These are phyloP conservation scores for Mohoua ochrocephala DNA, from an alignment of 2,113 vertebrate species.

Conservation along the genomic window DNA sequence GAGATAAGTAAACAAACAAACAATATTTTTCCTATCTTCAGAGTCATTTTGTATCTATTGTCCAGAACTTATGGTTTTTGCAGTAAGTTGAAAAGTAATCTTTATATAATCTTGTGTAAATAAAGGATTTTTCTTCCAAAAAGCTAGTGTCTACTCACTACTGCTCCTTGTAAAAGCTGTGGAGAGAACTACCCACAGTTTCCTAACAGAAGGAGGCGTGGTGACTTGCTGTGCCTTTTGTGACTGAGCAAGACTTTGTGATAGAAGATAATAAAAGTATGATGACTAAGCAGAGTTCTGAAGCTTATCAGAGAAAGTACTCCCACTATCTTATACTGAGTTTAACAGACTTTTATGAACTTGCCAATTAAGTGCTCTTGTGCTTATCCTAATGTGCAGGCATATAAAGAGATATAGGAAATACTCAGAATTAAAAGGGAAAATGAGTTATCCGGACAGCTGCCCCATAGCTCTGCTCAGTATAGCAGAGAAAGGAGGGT, in stretches of 20 bases:
- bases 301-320: slow-evolving; percentile 35
- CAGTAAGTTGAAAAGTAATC: background rate
- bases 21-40: background rate
- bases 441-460: background rate
- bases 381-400: background rate
- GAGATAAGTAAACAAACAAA: background rate
- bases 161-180: slow-evolving; percentile 1
- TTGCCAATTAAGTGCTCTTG: background rate
- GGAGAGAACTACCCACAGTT: slow-evolving; percentile 6
- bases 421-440: background rate
- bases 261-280: slow-evolving; percentile 36
- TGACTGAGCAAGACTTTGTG: slow-evolving; percentile 1
- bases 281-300: slow-evolving; percentile 22
- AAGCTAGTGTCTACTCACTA: background rate
- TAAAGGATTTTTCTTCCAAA: background rate
- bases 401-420: background rate
- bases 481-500: background rate
- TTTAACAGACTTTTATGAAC: background rate
- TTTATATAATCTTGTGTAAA: background rate
- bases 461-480: background rate
- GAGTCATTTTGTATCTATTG: background rate
- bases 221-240: slow-evolving; percentile 36
- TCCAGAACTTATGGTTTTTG: background rate
- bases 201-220: slow-evolving; percentile 40
- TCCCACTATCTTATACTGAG: background rate